phyloP scores from a whole-genome alignment of 2,797 vertebrate species.

The Anguilla anguilla region DNA sequence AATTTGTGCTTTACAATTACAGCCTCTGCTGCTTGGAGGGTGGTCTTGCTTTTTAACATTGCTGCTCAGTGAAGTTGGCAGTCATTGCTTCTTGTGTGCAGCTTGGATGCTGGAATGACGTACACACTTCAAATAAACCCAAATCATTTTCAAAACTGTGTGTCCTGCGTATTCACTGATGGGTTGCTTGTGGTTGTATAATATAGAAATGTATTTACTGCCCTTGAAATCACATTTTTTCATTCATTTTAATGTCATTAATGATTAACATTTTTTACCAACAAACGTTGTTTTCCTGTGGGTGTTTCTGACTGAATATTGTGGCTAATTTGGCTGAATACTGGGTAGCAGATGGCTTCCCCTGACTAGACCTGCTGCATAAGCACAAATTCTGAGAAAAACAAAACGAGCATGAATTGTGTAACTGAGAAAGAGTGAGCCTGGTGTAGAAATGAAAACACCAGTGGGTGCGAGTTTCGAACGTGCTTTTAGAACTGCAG shows the following conservation, averaged over 20 bases:
- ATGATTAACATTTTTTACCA: not conserved
- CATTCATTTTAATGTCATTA: not conserved
- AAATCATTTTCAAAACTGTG: slow-evolving; percentile 73
- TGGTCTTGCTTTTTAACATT: slow-evolving; percentile 44
- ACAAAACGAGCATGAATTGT: not conserved
- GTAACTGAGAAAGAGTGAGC: not conserved
- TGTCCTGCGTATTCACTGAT: slow-evolving; percentile 33
- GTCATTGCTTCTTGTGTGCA: slow-evolving; percentile 69
- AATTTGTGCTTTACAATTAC: slow-evolving; percentile 13
- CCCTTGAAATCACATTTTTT: not conserved
- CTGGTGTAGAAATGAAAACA: not conserved
- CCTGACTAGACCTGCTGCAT: not conserved
- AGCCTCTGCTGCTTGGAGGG: not conserved
- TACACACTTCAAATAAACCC: slow-evolving; percentile 75
- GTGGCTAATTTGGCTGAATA: not conserved
- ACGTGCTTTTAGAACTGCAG: not conserved
- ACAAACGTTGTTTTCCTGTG: not conserved
- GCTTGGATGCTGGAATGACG: slow-evolving; percentile 70
- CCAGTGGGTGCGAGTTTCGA: not conserved
- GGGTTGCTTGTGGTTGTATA: not conserved
- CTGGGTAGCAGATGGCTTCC: not conserved
- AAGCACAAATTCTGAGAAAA: not conserved
- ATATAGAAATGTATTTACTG: not conserved
- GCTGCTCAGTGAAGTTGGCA: slow-evolving; percentile 64
- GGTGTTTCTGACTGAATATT: not conserved